phyloP scores from a whole-genome alignment of 1,140 invertebrate genomes.

The Octopus sinensis region DNA sequence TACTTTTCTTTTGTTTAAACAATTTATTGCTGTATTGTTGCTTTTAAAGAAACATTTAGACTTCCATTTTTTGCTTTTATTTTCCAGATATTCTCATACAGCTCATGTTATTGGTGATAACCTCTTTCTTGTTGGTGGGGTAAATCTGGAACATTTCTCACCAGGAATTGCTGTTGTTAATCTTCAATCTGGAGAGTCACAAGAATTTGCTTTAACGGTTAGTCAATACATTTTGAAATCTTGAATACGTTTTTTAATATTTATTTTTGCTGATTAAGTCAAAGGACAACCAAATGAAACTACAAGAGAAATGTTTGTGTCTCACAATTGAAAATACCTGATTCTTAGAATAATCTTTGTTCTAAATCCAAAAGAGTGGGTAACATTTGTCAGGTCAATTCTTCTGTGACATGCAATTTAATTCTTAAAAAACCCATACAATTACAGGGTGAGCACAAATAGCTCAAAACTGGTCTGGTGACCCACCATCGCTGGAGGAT shows the following conservation, averaged over 20 bases:
- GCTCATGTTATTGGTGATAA: slow-evolving; percentile 47
- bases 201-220: slow-evolving; percentile 57
- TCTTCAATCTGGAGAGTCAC: slow-evolving; percentile 39
- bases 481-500: too few species aligned
- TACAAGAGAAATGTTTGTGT: neutral
- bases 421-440: neutral
- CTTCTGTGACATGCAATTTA: neutral
- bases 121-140: slow-evolving; percentile 58
- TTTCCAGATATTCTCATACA: slow-evolving; percentile 55
- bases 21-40: too few species aligned
- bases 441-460: too few species aligned
- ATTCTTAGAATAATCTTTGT: neutral
- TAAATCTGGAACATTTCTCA: slow-evolving; percentile 40
- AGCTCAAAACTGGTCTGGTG: too few species aligned
- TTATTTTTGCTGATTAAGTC: neutral
- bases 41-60: too few species aligned
- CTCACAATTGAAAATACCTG: neutral
- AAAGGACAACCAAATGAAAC: neutral
- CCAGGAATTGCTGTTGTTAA: slow-evolving; percentile 57
- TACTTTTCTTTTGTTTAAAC: too few species aligned
- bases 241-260: neutral
- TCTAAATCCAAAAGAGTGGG: too few species aligned
- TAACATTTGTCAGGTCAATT: neutral
- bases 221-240: slow-evolving; percentile 24
- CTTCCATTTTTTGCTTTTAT: slow-evolving; percentile 9